Percentiles rank a stretch among this genome's conserved stretches.
Conservation (phyloP, 2,888 invertebrate genomes). For the Callosobruchus maculatus region DNA sequence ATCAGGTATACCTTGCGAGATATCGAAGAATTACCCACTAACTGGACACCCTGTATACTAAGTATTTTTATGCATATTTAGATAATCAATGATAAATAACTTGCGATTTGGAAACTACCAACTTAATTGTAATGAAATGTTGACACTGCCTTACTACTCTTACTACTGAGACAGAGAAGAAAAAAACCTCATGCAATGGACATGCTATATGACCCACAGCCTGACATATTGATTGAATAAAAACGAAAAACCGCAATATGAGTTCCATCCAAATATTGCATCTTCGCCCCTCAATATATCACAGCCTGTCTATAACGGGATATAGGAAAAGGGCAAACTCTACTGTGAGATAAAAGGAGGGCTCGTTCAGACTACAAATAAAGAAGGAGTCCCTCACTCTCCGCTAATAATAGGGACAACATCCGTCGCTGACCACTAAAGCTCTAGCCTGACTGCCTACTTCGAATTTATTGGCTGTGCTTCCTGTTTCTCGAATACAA, state of each 20-base stretch:
- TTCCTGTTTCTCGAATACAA: neutral
- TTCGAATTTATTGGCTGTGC: neutral
- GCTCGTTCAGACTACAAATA: neutral
- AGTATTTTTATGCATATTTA: no score
- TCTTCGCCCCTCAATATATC: neutral
- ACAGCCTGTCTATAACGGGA: neutral
- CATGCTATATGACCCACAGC: no score
- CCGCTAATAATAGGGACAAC: neutral
- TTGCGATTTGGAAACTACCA: no score
- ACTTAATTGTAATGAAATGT: no score
- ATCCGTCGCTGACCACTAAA: no score
- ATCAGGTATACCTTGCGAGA: no score
- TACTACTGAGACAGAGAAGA: no score
- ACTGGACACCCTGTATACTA: no score
- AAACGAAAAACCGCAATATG: neutral
- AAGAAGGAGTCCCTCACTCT: neutral
- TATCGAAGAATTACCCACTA: no score
- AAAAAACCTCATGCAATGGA: no score
- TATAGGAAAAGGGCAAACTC: neutral
- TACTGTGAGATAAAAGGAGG: neutral
- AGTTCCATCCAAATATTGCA: neutral
- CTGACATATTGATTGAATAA: neutral
- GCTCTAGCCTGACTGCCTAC: neutral
- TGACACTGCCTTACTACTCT: no score
- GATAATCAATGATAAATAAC: no score